These are phyloP conservation scores for Seriola dumerili DNA, from an alignment of 2,113 vertebrate genomes.

Conservation along the genomic window DNA sequence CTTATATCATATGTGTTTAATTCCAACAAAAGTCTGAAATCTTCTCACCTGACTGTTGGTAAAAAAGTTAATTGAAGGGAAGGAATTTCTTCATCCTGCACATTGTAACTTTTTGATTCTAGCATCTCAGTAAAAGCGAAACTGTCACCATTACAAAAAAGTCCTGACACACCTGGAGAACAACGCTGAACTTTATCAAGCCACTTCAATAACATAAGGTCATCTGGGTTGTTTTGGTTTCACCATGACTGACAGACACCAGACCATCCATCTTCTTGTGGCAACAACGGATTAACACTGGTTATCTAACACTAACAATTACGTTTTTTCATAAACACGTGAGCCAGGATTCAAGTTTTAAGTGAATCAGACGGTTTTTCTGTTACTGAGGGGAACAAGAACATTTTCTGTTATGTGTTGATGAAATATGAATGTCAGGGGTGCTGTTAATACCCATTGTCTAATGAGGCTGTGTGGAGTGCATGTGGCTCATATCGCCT, in stretches of 20 bases:
- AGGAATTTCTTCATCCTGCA: neutral
- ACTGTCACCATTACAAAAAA: neutral
- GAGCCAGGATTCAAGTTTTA: constrained; percentile 6
- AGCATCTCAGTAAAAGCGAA: neutral
- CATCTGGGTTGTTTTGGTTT: neutral
- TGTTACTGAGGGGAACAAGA: neutral
- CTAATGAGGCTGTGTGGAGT: constrained; percentile 26
- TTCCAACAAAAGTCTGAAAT: neutral
- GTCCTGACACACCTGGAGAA: neutral
- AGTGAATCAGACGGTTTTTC: neutral
- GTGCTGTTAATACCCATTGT: constrained; percentile 38
- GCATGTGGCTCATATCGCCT: constrained; percentile 9
- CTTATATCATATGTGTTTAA: neutral
- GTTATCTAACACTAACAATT: constrained; percentile 44
- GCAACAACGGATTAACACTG: constrained; percentile 73
- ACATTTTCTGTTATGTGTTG: constrained; percentile 9
- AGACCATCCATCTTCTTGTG: constrained; percentile 55
- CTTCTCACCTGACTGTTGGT: neutral
- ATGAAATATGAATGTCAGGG: constrained; percentile 2
- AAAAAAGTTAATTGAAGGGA: neutral
- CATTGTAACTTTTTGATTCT: neutral
- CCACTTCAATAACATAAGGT: neutral
- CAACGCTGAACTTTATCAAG: neutral
- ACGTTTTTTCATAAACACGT: constrained; percentile 20
- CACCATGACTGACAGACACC: neutral